Conservation (phyloP, 1,140 invertebrate genomes). For the Archivesica marissinica region DNA sequence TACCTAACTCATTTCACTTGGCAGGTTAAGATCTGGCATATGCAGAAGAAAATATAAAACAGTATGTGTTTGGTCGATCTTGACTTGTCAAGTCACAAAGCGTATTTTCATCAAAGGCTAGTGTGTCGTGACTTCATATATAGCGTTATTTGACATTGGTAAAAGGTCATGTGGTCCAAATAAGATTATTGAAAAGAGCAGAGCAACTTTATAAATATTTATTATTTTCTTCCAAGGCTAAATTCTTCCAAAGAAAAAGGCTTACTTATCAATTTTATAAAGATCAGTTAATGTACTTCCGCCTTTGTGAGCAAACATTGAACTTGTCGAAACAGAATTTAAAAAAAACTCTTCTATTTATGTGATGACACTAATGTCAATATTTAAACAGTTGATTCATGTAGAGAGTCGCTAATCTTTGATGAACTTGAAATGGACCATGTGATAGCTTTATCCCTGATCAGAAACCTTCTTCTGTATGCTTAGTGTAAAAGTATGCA, state of each 20-base stretch:
- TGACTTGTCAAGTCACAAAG: too few species aligned
- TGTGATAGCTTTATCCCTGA: conserved; percentile 24
- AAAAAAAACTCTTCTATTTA: background rate
- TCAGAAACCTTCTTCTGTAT: conserved; percentile 16
- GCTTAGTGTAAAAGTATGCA: conserved; percentile 48
- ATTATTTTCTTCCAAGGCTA: too few species aligned
- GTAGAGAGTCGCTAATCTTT: background rate
- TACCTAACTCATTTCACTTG: background rate
- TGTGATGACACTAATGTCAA: conserved; percentile 2
- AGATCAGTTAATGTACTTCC: background rate
- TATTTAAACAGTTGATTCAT: conserved; percentile 13
- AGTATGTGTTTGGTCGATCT: background rate
- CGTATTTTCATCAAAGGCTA: conserved; percentile 13
- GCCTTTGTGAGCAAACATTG: background rate
- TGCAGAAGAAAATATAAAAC: background rate
- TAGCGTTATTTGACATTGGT: conserved; percentile 37
- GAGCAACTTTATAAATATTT: too few species aligned
- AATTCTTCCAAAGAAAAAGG: background rate
- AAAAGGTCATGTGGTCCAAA: background rate
- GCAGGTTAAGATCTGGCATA: background rate
- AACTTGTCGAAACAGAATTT: background rate
- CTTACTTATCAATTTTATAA: background rate
- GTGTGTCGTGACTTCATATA: background rate
- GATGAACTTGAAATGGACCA: background rate
- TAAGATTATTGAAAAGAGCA: background rate